Evolutionary conservation across 2,113 vertebrate genomes (phyloP).

Genomic region (Miniopterus natalensis): DNA sequence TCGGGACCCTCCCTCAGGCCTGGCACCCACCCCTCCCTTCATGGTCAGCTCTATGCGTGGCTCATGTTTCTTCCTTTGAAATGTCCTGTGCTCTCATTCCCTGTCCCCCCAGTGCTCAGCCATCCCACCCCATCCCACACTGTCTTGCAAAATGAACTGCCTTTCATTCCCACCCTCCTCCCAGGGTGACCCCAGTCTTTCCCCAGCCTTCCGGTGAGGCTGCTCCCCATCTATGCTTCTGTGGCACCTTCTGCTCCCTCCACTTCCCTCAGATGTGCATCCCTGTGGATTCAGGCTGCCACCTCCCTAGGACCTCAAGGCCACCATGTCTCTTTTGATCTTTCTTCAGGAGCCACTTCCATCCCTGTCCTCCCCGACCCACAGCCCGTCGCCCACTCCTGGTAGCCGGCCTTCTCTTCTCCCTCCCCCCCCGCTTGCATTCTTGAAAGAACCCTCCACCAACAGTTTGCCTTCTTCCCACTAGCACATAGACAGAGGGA

Average conservation of each 20-base stretch:
- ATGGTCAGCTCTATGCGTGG: neutral
- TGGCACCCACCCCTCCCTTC: neutral
- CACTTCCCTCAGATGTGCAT: neutral
- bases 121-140: neutral
- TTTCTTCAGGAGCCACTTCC: neutral
- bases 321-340: too few species aligned
- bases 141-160: neutral
- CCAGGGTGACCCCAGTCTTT: neutral
- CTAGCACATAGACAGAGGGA: neutral
- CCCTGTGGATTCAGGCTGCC: neutral
- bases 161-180: neutral
- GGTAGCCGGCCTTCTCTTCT: neutral
- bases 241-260: neutral
- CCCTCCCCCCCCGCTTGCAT: neutral
- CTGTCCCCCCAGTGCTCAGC: neutral
- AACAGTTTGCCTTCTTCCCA: neutral
- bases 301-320: neutral
- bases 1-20: neutral
- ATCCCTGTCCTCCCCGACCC: neutral
- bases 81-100: neutral
- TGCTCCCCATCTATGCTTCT: neutral
- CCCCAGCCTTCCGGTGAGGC: neutral
- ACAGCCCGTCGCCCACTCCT: neutral
- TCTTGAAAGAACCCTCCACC: neutral
- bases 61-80: neutral